Percentiles rank a stretch among this genome's conserved stretches.
Conservation (phyloP, 2,888 invertebrate genomes). For the Scaptodrosophila latifasciaeformis region DNA sequence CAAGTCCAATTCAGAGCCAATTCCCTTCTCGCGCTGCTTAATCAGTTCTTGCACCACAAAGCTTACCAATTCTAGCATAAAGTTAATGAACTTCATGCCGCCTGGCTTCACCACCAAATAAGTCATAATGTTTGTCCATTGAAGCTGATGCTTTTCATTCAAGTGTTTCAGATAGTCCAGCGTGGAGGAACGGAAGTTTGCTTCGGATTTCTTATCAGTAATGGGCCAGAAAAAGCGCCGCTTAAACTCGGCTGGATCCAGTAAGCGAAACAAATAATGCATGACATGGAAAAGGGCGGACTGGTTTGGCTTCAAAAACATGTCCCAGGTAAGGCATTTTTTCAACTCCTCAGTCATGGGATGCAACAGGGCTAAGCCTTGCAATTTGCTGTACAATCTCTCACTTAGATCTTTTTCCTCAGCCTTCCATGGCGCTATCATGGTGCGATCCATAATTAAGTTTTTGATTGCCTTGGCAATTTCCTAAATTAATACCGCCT, state of each 20-base stretch:
- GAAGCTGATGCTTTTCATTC: slow-evolving; percentile 71
- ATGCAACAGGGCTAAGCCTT: slow-evolving; percentile 58
- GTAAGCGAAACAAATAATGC: slow-evolving; percentile 71
- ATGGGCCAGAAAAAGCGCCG: slow-evolving; percentile 75
- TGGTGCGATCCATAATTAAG: slow-evolving; percentile 64
- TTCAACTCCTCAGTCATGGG: slow-evolving; percentile 66
- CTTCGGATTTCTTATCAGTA: slow-evolving; percentile 71
- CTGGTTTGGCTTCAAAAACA: slow-evolving; percentile 74
- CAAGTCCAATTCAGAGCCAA: slow-evolving; percentile 30
- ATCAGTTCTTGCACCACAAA: slow-evolving; percentile 69
- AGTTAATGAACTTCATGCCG: slow-evolving; percentile 72
- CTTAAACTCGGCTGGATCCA: slow-evolving; percentile 72
- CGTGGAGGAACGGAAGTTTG: slow-evolving; percentile 70
- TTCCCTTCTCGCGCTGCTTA: slow-evolving; percentile 62
- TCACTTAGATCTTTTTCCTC: slow-evolving; percentile 72
- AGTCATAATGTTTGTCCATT: slow-evolving; percentile 70
- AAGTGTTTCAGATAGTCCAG: slow-evolving; percentile 71
- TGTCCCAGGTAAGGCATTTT: slow-evolving; percentile 64
- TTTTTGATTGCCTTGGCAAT: no score
- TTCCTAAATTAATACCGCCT: no score
- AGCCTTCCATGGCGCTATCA: slow-evolving; percentile 69
- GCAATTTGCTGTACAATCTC: slow-evolving; percentile 60
- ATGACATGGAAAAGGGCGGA: slow-evolving; percentile 72
- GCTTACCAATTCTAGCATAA: slow-evolving; percentile 67
- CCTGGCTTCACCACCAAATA: slow-evolving; percentile 74